A percentile compares a stretch with the other conserved stretches of the same genome.
These are phyloP conservation scores for Eretmocerus hayati DNA, from an alignment of 2,888 invertebrate species.

Conservation along the genomic window DNA sequence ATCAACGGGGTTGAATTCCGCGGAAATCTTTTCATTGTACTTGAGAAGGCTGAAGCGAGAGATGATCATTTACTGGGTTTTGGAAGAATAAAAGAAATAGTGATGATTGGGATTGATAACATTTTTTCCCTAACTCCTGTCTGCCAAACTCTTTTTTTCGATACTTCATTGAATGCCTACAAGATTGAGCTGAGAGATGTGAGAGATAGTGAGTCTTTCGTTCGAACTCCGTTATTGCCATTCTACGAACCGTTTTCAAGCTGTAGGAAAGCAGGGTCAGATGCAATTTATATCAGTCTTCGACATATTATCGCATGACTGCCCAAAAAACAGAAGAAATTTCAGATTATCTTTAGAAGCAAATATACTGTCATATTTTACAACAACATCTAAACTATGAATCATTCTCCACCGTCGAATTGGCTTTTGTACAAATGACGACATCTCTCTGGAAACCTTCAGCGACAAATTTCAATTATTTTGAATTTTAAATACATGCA, in stretches of 20 bases:
- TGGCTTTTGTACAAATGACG: too few species aligned
- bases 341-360: too few species aligned
- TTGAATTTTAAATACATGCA: too few species aligned
- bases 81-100: conserved; percentile 20
- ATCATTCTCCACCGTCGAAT: too few species aligned
- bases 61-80: conserved; percentile 1
- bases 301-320: conserved; percentile 22
- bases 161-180: conserved; percentile 18
- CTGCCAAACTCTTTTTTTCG: conserved; percentile 16
- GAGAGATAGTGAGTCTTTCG: conserved; percentile 3
- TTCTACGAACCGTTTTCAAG: conserved; percentile 21
- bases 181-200: conserved; percentile 10
- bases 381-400: too few species aligned
- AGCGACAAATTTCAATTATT: too few species aligned
- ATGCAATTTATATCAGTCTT: conserved; percentile 20
- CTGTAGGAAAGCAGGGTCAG: conserved; percentile 15
- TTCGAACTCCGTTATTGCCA: conserved; percentile 10
- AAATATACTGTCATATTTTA: too few species aligned
- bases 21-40: background rate
- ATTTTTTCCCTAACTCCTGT: conserved; percentile 12
- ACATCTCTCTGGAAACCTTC: too few species aligned
- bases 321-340: too few species aligned
- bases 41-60: background rate
- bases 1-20: background rate
- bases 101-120: conserved; percentile 11